Conservation (phyloP, 2,888 invertebrate species). For the Lithophane ornitopus region DNA sequence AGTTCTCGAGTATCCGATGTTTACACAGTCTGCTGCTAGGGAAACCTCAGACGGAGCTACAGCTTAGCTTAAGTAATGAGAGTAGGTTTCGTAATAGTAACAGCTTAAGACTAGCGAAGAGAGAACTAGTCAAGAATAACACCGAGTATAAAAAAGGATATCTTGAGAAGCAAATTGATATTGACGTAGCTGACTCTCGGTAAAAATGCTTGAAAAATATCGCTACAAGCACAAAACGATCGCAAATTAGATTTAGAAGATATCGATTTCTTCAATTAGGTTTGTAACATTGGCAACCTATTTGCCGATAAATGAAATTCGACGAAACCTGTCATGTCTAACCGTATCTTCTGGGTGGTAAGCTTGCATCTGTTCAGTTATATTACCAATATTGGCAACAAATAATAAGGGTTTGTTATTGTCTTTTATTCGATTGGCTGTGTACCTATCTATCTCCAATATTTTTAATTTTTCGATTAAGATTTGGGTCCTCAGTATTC, state of each 20-base stretch:
- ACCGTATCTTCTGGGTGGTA: constrained; percentile 10
- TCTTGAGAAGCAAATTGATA: constrained; percentile 2
- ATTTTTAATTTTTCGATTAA: too few relatives aligned
- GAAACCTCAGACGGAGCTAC: constrained; percentile 23
- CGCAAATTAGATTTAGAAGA: constrained; percentile 32
- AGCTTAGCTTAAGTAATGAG: constrained; percentile 50
- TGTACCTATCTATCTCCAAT: neutral
- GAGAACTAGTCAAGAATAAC: constrained; percentile 17
- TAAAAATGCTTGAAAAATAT: constrained; percentile 8
- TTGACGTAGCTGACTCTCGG: neutral
- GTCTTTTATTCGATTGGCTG: neutral
- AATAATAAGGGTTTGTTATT: neutral
- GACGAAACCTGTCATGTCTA: neutral
- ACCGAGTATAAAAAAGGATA: neutral
- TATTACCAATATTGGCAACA: neutral
- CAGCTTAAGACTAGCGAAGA: constrained; percentile 24
- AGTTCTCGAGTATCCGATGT: constrained; percentile 21
- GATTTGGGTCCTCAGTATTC: neutral
- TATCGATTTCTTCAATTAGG: constrained; percentile 22
- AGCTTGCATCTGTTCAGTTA: neutral
- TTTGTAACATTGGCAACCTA: constrained; percentile 30
- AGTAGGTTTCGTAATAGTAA: constrained; percentile 4
- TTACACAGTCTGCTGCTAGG: constrained; percentile 12
- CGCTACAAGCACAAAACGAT: constrained; percentile 21
- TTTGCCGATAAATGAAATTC: constrained; percentile 13